Evolutionary conservation across 92 coral and sea anemone genomes (phyloP).

Genomic region (Paragorgia papillata): DNA sequence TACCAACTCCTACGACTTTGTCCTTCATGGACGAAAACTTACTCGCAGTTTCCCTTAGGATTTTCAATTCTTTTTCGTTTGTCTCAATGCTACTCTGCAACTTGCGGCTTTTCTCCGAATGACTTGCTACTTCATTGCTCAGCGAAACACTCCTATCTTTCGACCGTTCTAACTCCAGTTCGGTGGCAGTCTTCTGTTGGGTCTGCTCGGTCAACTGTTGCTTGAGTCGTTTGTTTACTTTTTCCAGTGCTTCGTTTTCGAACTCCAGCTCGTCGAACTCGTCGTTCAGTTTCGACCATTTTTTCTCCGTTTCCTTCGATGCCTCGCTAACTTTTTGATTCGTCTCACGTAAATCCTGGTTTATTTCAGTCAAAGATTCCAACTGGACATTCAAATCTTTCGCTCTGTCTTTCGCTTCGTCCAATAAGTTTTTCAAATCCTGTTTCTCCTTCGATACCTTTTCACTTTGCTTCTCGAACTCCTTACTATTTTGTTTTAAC

Average conservation of each 20-base stretch:
- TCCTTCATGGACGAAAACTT: constrained; percentile 9
- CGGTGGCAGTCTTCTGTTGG: constrained; percentile 41
- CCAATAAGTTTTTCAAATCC: constrained; percentile 13
- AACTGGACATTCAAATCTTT: constrained; percentile 44
- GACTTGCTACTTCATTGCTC: constrained; percentile 27
- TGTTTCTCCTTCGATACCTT: constrained; percentile 10
- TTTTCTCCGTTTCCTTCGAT: constrained; percentile 44
- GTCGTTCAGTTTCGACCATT: constrained; percentile 48
- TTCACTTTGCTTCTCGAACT: neutral
- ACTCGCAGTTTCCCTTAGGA: constrained; percentile 29
- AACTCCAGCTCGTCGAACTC: constrained; percentile 50
- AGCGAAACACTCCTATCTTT: constrained; percentile 40
- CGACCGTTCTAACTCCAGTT: constrained; percentile 41
- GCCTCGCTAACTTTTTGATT: constrained; percentile 41
- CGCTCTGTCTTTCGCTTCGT: constrained; percentile 14
- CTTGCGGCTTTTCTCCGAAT: constrained; percentile 40
- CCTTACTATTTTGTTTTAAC: constrained; percentile 1
- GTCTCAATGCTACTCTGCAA: constrained; percentile 1
- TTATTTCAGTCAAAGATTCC: constrained; percentile 53
- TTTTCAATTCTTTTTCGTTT: constrained; percentile 23
- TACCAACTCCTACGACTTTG: constrained; percentile 5
- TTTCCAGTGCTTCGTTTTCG: constrained; percentile 56
- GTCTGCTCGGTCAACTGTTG: constrained; percentile 18
- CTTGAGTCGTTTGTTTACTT: constrained; percentile 44
- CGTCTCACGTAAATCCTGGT: constrained; percentile 49